Percentiles rank a stretch among this genome's conserved stretches.
Evolutionary conservation across 2,888 invertebrate species (phyloP).

Genomic region (Sepiola atlantica): DNA sequence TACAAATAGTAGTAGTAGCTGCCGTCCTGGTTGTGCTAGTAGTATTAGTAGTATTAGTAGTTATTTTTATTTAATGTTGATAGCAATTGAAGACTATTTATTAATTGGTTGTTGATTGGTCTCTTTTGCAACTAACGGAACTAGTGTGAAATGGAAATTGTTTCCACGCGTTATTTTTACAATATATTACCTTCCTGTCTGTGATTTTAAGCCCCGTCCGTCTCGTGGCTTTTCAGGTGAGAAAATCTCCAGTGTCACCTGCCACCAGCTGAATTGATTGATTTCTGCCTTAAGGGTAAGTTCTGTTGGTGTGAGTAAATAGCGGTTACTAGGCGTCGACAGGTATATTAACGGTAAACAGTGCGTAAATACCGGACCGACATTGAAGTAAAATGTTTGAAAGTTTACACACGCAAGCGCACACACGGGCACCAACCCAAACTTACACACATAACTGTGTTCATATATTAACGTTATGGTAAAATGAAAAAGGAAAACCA

Average conservation of each 20-base stretch:
- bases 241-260: neutral
- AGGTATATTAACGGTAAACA: neutral
- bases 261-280: neutral
- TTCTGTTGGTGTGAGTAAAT: neutral
- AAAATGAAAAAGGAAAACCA: too few species aligned
- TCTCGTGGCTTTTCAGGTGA: neutral
- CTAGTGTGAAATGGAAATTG: neutral
- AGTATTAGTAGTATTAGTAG: too few species aligned
- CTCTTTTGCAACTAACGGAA: too few species aligned
- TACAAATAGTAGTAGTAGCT: too few species aligned
- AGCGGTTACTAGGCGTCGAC: conserved; percentile 1
- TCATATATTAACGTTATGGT: too few species aligned
- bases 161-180: neutral
- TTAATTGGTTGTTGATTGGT: too few species aligned
- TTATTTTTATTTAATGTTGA: too few species aligned
- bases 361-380: neutral
- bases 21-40: too few species aligned
- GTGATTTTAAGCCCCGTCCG: neutral
- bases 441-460: too few species aligned
- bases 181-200: neutral
- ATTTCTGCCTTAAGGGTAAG: neutral
- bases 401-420: neutral
- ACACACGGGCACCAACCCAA: too few species aligned
- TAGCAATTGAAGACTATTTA: too few species aligned
- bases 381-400: neutral